A percentile compares a stretch with the other conserved stretches of the same genome.
Evolutionary conservation across 2,113 vertebrate genomes (phyloP).

Genomic region (Centropus unirufus): DNA sequence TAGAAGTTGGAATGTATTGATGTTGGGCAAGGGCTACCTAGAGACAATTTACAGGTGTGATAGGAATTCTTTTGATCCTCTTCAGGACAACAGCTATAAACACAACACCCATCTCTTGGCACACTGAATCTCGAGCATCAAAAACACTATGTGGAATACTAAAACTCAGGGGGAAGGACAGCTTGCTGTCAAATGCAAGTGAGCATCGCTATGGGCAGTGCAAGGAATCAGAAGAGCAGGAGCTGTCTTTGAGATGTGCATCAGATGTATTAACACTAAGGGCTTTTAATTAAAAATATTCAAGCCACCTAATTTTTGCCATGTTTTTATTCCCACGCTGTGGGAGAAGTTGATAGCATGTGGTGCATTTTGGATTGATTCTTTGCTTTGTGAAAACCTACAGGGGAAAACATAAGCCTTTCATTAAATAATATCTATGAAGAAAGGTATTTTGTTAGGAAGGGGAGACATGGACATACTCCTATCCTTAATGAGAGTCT

Average conservation of each 20-base stretch:
- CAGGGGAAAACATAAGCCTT: neutral
- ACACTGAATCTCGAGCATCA: neutral
- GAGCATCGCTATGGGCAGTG: neutral
- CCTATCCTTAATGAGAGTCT: neutral
- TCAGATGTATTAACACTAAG: neutral
- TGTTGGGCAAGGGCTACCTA: accelerated
- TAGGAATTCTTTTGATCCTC: neutral
- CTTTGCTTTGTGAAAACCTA: neutral
- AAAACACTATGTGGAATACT: neutral
- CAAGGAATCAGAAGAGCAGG: neutral
- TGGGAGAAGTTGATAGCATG: neutral
- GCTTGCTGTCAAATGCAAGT: neutral
- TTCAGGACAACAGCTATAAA: neutral
- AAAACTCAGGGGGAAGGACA: neutral
- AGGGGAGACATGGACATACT: neutral
- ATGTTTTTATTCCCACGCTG: neutral
- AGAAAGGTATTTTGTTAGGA: neutral
- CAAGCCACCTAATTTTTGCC: neutral
- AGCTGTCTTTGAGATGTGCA: neutral
- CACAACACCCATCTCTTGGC: neutral
- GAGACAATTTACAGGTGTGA: neutral
- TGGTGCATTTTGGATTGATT: neutral
- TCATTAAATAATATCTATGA: neutral
- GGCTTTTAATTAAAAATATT: neutral
- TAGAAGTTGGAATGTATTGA: neutral